Conservation (phyloP, 2,888 invertebrate genomes). For the Eristalis intricaria region DNA sequence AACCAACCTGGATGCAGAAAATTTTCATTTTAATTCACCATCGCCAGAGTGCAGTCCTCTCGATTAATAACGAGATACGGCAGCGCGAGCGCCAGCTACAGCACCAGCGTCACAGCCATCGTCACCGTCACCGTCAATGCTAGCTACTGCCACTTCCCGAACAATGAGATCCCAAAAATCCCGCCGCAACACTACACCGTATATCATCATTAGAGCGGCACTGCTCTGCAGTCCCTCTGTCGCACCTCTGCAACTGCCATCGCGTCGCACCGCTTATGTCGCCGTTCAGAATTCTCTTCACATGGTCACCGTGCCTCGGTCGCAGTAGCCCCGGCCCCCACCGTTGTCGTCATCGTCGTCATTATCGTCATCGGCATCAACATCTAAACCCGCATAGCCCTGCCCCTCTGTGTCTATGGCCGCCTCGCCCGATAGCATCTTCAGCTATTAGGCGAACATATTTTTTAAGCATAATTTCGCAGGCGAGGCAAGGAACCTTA, state of each 20-base stretch:
- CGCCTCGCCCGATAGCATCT: conserved; percentile 55
- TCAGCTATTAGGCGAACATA: conserved; percentile 66
- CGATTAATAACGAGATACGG: conserved; percentile 40
- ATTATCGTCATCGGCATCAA: conserved; percentile 67
- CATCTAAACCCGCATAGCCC: conserved; percentile 42
- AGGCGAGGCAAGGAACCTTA: conserved; percentile 53
- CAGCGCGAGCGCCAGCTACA: conserved; percentile 11
- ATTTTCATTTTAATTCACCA: conserved; percentile 53
- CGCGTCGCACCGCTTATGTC: neutral
- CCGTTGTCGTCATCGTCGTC: conserved; percentile 46
- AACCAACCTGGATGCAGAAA: conserved; percentile 46
- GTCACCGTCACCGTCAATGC: conserved; percentile 21
- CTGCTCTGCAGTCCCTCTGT: neutral
- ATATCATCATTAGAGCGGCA: conserved; percentile 59
- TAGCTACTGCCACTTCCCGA: neutral
- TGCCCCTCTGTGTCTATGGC: conserved; percentile 35
- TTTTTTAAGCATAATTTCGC: conserved; percentile 69
- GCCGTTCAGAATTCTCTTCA: conserved; percentile 38
- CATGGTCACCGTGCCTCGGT: conserved; percentile 52
- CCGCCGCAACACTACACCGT: conserved; percentile 28
- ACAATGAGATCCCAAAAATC: conserved; percentile 46
- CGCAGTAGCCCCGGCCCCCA: neutral
- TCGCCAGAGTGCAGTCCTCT: conserved; percentile 27
- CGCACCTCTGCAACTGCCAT: neutral
- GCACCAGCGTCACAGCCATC: neutral